A percentile compares a stretch with the other conserved stretches of the same genome.
Conservation (phyloP, 2,113 vertebrate genomes). For the Octodon degus region DNA sequence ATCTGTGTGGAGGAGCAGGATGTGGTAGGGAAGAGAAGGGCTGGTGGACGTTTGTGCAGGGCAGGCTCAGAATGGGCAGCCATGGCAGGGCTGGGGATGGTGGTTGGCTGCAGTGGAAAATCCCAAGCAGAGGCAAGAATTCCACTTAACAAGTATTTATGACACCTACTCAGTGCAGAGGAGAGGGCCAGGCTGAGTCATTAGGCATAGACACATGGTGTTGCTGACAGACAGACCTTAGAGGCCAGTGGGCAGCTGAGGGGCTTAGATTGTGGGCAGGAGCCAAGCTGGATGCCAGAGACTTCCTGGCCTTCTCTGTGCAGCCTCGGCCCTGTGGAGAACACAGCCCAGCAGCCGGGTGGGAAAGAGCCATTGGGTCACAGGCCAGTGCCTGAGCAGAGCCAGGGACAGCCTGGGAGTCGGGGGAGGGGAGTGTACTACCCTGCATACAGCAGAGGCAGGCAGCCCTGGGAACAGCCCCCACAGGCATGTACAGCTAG, state of each 20-base stretch:
- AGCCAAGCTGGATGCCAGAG: not conserved
- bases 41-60: rapidly evolving
- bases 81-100: not conserved
- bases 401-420: not conserved
- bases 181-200: conserved; percentile 40
- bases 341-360: not conserved
- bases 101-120: conserved; percentile 58
- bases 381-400: not conserved
- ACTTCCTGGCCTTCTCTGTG: not conserved
- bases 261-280: not conserved
- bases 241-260: not conserved
- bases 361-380: conserved; percentile 43
- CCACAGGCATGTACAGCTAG: rapidly evolving
- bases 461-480: not conserved
- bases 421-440: not conserved
- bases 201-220: not conserved
- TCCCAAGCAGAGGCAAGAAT: conserved; percentile 54
- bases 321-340: not conserved
- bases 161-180: conserved; percentile 52
- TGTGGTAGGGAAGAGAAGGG: not conserved
- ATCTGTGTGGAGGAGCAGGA: not conserved
- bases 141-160: conserved; percentile 44
- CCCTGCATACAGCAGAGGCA: rapidly evolving
- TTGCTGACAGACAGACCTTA: not conserved
- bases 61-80: not conserved